Base-by-base conservation (phyloP, 2,113 vertebrate genomes). In the Natator depressus region DNA sequence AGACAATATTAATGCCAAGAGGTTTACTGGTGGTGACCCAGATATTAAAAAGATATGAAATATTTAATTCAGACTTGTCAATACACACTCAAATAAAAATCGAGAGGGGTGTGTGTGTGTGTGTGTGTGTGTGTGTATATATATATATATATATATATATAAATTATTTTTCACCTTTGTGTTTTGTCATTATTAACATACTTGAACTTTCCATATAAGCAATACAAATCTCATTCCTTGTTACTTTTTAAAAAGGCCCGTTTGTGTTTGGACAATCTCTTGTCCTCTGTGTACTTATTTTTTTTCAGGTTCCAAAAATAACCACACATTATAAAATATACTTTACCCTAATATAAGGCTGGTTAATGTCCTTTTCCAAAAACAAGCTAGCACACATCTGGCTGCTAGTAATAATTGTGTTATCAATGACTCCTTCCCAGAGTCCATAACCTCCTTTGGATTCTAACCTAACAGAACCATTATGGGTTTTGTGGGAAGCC, bases 241-340 rank as follows among this genome's bases (percentile, higher is more conserved):
- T n/a, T 35, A 82, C 49, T 20, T 20, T 51, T 80, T 53, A 22
- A 54, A 82, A 57, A 90, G 9, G 19, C 16, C 25, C 7, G n/a
- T 65, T 85, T 85, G 0, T 25, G 29, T 62, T 84, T 80, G 10
- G 8, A 80, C n/a, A 0, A 0, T 69, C 22, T 88, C 38, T 69
- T 24, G 2, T 46, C 24, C 38, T 25, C 38, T 46, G 20, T 75
- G 38, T 42, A 42, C 38, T 38, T 46, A 10, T 35, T 42, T 75
- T 75, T 75, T 55, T 69, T 84, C 24, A 80, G n/a, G 53, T 80
- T 80, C 29, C 81, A 47, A 92, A 92, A 78, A 17, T 89, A 72
- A 10, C n/a, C 50, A 84, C 35, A 1, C 5, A 6, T 29, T 51
- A 54, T 4, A 9, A 91, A 89, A n/a, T 81, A 46, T 78, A 83